These are phyloP conservation scores for Cuniculus paca DNA, from an alignment of 2,797 vertebrate species.

Conservation along the genomic window DNA sequence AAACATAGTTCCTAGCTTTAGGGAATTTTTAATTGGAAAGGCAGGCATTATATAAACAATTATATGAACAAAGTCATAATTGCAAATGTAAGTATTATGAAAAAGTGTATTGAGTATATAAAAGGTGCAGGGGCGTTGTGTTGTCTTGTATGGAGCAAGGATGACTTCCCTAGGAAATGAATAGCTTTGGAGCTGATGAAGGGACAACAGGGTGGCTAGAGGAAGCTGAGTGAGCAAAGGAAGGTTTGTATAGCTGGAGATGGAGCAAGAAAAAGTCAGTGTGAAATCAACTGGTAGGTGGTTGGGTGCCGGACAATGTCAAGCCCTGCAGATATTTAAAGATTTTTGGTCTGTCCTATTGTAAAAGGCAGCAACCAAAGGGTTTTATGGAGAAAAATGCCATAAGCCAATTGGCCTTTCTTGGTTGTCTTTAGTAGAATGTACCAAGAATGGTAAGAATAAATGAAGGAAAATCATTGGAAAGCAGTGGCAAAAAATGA, in stretches of 20 bases:
- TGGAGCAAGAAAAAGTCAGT: neutral
- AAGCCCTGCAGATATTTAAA: neutral
- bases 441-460: neutral
- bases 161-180: neutral
- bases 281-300: neutral
- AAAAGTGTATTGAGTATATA: neutral
- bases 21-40: slow-evolving; percentile 41
- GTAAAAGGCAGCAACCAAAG: neutral
- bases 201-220: neutral
- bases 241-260: neutral
- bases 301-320: neutral
- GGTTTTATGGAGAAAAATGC: neutral
- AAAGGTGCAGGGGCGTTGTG: neutral
- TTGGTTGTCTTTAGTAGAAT: neutral
- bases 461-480: neutral
- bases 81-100: neutral
- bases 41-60: neutral
- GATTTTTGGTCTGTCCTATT: neutral
- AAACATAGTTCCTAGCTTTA: neutral
- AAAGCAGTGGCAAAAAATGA: neutral
- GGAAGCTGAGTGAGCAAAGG: neutral
- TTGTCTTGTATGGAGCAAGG: neutral
- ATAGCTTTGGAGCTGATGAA: neutral
- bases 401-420: neutral
- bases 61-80: neutral